Percentiles rank a stretch among this genome's conserved stretches.
Evolutionary conservation across 2,113 vertebrate species (phyloP).

Genomic region (Trichomycterus rosablanca): DNA sequence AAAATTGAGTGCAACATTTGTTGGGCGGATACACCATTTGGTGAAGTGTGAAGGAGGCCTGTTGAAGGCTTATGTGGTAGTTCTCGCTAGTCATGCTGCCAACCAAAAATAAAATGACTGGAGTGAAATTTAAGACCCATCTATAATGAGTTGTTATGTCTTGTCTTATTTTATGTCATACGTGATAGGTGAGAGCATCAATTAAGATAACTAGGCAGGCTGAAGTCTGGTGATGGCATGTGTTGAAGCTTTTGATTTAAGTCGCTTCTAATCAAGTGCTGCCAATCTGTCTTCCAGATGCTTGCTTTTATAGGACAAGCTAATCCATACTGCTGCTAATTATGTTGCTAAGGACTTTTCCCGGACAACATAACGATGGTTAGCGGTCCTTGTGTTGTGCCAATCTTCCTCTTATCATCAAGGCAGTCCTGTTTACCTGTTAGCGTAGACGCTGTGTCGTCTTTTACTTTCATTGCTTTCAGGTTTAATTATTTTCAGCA

Average conservation of each 20-base stretch:
- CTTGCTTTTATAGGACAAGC: conserved; percentile 8
- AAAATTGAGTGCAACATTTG: conserved; percentile 8
- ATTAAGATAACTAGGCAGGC: conserved; percentile 4
- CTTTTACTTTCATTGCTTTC: conserved; percentile 13
- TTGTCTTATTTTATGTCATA: not conserved
- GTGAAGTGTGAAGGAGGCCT: conserved; percentile 19
- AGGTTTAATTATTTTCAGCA: conserved; percentile 30
- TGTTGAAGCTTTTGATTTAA: not conserved
- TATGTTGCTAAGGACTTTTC: not conserved
- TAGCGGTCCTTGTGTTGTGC: conserved; percentile 22
- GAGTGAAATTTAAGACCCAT: not conserved
- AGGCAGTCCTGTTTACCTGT: conserved; percentile 40
- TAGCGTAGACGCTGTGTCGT: conserved; percentile 24
- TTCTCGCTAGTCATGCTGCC: not conserved
- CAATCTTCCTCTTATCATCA: conserved; percentile 24
- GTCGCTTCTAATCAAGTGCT: conserved; percentile 3
- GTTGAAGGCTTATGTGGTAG: not conserved
- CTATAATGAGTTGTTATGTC: not conserved
- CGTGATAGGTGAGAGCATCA: no score
- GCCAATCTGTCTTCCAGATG: conserved; percentile 2
- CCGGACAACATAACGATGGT: not conserved
- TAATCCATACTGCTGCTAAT: not conserved
- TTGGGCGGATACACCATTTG: conserved; percentile 28
- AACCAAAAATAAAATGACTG: not conserved
- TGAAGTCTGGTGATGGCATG: not conserved